Evolutionary conservation across 2,888 invertebrate genomes (phyloP).

Genomic region (Tenthredo mesomela): DNA sequence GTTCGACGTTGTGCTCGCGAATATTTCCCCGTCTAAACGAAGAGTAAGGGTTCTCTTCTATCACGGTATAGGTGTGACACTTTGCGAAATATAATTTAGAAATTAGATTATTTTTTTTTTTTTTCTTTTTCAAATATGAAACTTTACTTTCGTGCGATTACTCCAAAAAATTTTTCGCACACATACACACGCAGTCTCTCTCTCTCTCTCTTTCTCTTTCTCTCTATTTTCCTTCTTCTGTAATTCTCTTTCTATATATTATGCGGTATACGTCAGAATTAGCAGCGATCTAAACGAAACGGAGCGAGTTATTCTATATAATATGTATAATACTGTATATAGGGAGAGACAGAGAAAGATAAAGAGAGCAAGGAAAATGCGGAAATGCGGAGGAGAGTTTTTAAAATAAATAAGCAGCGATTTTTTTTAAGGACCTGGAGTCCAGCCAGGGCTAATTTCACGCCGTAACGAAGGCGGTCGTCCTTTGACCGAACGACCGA

Average conservation of each 20-base stretch:
- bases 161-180: background rate
- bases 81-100: background rate
- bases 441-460: slow-evolving; percentile 41
- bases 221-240: background rate
- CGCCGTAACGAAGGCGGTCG: slow-evolving; percentile 45
- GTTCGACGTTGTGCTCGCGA: slow-evolving; percentile 57
- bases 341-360: slow-evolving; percentile 53
- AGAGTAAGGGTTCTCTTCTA: slow-evolving; percentile 39
- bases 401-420: slow-evolving; percentile 11
- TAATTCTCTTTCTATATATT: background rate
- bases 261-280: background rate
- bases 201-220: background rate
- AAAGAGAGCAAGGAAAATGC: slow-evolving; percentile 56
- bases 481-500: slow-evolving; percentile 56
- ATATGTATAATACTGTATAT: no score
- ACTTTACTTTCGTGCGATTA: background rate
- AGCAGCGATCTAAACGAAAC: background rate
- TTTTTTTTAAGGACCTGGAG: slow-evolving; percentile 45
- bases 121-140: background rate
- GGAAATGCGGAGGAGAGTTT: background rate
- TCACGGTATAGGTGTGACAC: slow-evolving; percentile 48
- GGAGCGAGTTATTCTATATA: slow-evolving; percentile 13
- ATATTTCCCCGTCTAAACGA: slow-evolving; percentile 34
- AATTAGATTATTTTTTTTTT: background rate
- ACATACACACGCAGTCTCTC: no score